Conservation (phyloP, 2,797 vertebrate genomes). For the Micrastur ruficollis region DNA sequence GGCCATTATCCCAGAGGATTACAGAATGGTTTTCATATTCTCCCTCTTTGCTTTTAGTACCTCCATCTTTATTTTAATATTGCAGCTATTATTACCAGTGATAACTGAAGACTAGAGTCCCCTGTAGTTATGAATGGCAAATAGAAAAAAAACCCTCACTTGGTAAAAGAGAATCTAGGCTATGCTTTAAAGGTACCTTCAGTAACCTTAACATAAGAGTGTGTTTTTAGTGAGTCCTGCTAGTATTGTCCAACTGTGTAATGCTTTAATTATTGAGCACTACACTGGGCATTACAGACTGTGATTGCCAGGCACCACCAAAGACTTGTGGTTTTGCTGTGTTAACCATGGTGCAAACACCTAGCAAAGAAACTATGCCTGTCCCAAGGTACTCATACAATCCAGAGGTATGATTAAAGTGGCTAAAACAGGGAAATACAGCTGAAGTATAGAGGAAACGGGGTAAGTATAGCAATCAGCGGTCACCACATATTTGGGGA, state of each 20-base stretch:
- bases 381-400: neutral
- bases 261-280: neutral
- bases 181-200: slow-evolving; percentile 20
- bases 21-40: neutral
- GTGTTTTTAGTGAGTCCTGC: neutral
- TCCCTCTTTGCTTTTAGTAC: neutral
- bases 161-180: neutral
- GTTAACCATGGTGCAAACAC: neutral
- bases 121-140: slow-evolving; percentile 36
- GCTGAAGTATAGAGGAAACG: neutral
- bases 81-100: slow-evolving; percentile 26
- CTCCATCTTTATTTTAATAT: slow-evolving; percentile 39
- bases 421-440: neutral
- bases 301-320: neutral
- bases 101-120: neutral
- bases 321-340: neutral
- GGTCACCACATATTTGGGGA: neutral
- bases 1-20: slow-evolving; percentile 50
- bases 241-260: neutral
- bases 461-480: neutral
- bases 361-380: neutral
- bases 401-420: neutral
- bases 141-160: slow-evolving; percentile 35
- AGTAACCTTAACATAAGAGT: neutral
- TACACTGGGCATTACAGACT: neutral